Percentiles rank a stretch among this genome's conserved stretches.
Conservation (phyloP, 2,888 invertebrate genomes). For the Drosophila peninsularis region DNA sequence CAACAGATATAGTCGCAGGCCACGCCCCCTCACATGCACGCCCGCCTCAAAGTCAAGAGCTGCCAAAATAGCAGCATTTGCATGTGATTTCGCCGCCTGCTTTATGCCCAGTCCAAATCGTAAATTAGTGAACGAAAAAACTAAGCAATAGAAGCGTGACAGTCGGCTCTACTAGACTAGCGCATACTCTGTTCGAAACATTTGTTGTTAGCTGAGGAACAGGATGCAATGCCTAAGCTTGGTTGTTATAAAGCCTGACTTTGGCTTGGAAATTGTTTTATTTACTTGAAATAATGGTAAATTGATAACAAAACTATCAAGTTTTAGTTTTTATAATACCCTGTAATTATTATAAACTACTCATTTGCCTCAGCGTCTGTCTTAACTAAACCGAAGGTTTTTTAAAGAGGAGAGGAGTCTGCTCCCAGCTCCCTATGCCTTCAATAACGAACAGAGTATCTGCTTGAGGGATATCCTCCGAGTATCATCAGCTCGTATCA, state of each 20-base stretch:
- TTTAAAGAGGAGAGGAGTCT: too few relatives aligned
- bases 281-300: background rate
- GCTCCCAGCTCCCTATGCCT: too few relatives aligned
- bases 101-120: slow-evolving; percentile 46
- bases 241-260: background rate
- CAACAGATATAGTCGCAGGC: background rate
- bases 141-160: too few relatives aligned
- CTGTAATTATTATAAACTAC: background rate
- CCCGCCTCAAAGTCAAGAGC: slow-evolving; percentile 18
- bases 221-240: background rate
- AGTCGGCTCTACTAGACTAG: background rate
- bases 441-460: too few relatives aligned
- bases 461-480: too few relatives aligned
- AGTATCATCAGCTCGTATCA: too few relatives aligned
- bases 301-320: background rate
- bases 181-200: background rate
- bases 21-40: background rate
- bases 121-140: slow-evolving; percentile 5
- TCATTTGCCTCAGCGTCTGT: background rate
- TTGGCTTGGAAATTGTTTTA: background rate
- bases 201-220: background rate
- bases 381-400: too few relatives aligned
- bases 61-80: slow-evolving; percentile 60
- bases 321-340: background rate
- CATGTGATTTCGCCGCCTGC: slow-evolving; percentile 55